Evolutionary conservation across 2,888 invertebrate species (phyloP), one percentile per base, ranked within the genome.

Genomic region (Synergus japonicus): DNA sequence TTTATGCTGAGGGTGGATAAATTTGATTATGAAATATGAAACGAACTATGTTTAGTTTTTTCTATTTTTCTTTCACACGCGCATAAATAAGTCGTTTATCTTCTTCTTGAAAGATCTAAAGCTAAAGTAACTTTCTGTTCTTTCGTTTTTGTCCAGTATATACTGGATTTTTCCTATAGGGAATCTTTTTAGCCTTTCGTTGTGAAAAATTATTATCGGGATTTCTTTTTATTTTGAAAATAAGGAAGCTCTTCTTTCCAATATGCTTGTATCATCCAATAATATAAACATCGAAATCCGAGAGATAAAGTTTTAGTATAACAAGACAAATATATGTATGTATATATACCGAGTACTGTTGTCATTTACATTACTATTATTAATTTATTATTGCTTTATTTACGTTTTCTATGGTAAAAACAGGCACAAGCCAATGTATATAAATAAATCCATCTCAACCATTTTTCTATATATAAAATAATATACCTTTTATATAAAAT

Each of bases 251-350:
- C 15, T 67, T 67, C 67, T 67, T 67, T 44, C 18, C 67, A 67
- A 67, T 49, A 15, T 69, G 9, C 1, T 69, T 15, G 29, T 49
- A 46, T 69, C 49, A 69, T 46, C 46, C n/a, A 29, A 69, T 15
- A 29, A 69, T 69, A 69, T 49, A 49, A 49, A 69, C 29, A 69
- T 69, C 46, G n/a, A 49, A 69, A 49, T 69, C 22, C 15, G 8
- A 69, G 49, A 49, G 69, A 44, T 37, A 37, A 37, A 37, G 37
- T 22, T 22, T 22, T 22, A 22, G 1, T 22, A 22, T 22, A 22
- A 22, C 1, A 22, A 22, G 22, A 22, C 22, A 22, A 22, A 22
- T 22, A 22, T 22, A 22, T 22, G 1, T 22, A 22, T 22, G 1
- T 22, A 22, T 22, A 22, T 22, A 22, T 22, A 22, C 22, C 22